A percentile compares a stretch with the other conserved stretches of the same genome.
These are phyloP conservation scores for Papilio dardanus DNA, from an alignment of 1,140 invertebrate genomes.

Conservation along the genomic window DNA sequence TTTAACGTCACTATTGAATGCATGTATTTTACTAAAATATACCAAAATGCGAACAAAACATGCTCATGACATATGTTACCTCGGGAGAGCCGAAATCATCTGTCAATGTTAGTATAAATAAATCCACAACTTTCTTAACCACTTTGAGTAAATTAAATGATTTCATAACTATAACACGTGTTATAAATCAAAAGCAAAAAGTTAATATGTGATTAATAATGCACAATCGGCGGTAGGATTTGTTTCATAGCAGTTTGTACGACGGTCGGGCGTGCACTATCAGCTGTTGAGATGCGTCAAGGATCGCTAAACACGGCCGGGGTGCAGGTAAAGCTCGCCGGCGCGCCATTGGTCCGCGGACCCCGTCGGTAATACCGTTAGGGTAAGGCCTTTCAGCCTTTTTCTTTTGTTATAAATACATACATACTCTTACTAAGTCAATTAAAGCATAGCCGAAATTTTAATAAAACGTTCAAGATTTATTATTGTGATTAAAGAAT, in stretches of 20 bases:
- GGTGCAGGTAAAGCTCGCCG: constrained; percentile 29
- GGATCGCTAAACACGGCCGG: constrained; percentile 18
- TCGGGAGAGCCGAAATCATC: constrained; percentile 25
- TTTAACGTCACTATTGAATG: constrained; percentile 31
- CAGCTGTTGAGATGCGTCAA: constrained; percentile 31
- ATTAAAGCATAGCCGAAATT: constrained; percentile 15
- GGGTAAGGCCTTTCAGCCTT: constrained; percentile 27
- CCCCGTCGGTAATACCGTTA: constrained; percentile 21
- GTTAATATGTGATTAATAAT: not conserved
- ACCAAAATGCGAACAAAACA: not conserved
- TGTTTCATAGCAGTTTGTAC: constrained; percentile 16
- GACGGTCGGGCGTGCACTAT: constrained; percentile 16
- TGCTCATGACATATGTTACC: constrained; percentile 37
- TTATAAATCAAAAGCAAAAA: not conserved
- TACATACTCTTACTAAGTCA: not conserved
- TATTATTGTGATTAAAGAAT: not conserved
- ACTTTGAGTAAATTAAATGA: constrained; percentile 24
- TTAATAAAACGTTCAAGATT: constrained; percentile 3
- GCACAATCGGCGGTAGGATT: not conserved
- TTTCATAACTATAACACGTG: constrained; percentile 22
- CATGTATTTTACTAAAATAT: constrained; percentile 39
- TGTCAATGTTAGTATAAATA: constrained; percentile 28
- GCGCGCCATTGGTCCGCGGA: constrained; percentile 25
- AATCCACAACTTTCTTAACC: constrained; percentile 33
- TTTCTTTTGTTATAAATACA: constrained; percentile 21